phyloP scores from a whole-genome alignment of 2,113 vertebrate genomes.

The Spheniscus mendiculus region DNA sequence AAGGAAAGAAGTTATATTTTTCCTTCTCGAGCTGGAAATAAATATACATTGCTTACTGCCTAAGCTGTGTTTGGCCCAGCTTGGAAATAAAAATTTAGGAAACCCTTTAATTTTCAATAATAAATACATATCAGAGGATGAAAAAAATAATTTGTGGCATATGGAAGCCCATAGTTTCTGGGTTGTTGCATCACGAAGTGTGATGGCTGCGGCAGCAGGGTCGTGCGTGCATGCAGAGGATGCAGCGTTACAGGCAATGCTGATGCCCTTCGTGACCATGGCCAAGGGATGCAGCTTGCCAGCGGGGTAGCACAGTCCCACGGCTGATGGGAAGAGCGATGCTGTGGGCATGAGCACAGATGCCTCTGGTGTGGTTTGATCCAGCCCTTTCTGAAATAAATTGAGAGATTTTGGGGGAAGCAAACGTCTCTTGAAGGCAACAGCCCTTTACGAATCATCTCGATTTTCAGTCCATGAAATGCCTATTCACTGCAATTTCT shows the following conservation, averaged over 20 bases:
- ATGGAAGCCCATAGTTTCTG: neutral
- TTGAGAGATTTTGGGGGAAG: neutral
- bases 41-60: slow-evolving; percentile 22
- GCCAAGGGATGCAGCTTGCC: neutral
- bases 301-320: neutral
- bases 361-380: neutral
- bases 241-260: rapidly evolving
- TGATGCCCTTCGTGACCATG: neutral
- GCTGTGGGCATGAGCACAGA: neutral
- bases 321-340: rapidly evolving
- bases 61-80: slow-evolving; percentile 39
- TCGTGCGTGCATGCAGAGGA: rapidly evolving
- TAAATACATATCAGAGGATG: slow-evolving; percentile 25
- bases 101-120: slow-evolving; percentile 60
- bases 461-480: neutral
- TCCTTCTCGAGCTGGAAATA: slow-evolving; percentile 1
- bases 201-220: rapidly evolving
- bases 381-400: neutral
- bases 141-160: neutral
- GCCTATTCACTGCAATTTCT: neutral
- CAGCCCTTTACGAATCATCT: neutral
- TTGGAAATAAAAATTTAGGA: slow-evolving; percentile 34
- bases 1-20: slow-evolving; percentile 41
- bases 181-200: neutral
- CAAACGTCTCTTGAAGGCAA: neutral